A percentile compares a stretch with the other conserved stretches of the same genome.
phyloP scores from a whole-genome alignment of 2,888 invertebrate genomes.

The Euplagia quadripunctaria region DNA sequence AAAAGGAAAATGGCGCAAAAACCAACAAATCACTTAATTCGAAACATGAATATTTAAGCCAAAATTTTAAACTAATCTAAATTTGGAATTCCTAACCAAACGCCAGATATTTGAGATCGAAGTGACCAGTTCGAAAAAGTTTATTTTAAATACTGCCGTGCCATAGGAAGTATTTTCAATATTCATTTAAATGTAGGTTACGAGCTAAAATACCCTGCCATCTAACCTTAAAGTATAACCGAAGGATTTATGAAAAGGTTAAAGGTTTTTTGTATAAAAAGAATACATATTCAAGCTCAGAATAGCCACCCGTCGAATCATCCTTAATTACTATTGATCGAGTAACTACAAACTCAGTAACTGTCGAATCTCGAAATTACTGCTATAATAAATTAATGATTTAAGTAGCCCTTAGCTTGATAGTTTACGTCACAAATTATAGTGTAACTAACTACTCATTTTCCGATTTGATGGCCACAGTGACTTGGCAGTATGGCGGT shows the following conservation, averaged over 20 bases:
- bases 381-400: not conserved
- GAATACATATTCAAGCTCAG: not conserved
- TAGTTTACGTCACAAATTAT: constrained; percentile 9
- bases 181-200: too few species aligned
- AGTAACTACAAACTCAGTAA: not conserved
- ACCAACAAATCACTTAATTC: too few species aligned
- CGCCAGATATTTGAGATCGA: too few species aligned
- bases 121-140: too few species aligned
- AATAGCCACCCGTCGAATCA: not conserved
- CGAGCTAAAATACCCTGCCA: too few species aligned
- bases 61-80: too few species aligned
- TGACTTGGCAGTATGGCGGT: constrained; percentile 57
- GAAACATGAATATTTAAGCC: too few species aligned
- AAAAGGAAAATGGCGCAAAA: too few species aligned
- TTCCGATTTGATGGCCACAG: constrained; percentile 55
- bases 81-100: too few species aligned
- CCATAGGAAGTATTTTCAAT: too few species aligned
- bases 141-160: too few species aligned
- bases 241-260: not conserved
- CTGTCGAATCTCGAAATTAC: not conserved
- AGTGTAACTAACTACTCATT: constrained; percentile 34
- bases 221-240: too few species aligned
- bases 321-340: constrained; percentile 1
- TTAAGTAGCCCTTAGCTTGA: constrained; percentile 8
- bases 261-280: not conserved